Conservation (phyloP, 2,888 invertebrate species). For the Drosophila glabriapex region DNA sequence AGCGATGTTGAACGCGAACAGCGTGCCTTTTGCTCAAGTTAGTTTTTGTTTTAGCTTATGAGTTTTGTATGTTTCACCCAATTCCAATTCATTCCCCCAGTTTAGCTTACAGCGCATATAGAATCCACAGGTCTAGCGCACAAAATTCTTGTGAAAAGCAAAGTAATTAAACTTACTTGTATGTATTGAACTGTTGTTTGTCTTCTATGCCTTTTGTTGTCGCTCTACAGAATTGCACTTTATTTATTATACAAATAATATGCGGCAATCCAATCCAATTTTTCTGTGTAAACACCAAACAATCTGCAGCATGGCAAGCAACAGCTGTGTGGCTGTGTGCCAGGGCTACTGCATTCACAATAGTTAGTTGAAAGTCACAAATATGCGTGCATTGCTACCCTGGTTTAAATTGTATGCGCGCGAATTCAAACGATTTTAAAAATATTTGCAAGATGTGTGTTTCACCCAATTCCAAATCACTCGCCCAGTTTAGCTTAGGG, state of each 20-base stretch:
- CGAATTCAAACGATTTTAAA: background rate
- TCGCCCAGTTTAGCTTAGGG: background rate
- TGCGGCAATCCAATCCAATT: background rate
- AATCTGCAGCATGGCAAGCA: conserved; percentile 63
- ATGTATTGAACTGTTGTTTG: background rate
- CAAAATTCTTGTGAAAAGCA: conserved; percentile 40
- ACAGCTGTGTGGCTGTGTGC: conserved; percentile 55
- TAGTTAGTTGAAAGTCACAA: background rate
- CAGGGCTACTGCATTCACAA: conserved; percentile 27
- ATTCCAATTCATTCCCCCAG: conserved; percentile 7
- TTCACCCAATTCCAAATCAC: background rate
- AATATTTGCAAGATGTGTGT: background rate
- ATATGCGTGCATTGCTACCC: background rate
- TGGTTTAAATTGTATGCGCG: background rate
- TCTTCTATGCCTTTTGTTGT: background rate
- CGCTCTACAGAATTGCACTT: conserved; percentile 8
- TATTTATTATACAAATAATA: conserved; percentile 7
- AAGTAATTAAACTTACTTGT: conserved; percentile 45
- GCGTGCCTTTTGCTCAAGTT: conserved; percentile 52
- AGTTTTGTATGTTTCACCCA: conserved; percentile 1
- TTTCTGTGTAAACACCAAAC: conserved; percentile 53
- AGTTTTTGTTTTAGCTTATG: background rate
- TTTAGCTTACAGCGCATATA: background rate
- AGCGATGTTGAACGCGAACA: conserved; percentile 62
- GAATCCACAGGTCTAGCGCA: conserved; percentile 48